A percentile compares a stretch with the other conserved stretches of the same genome.
Conservation (phyloP, 2,113 vertebrate species). For the Coryphaenoides rupestris region DNA sequence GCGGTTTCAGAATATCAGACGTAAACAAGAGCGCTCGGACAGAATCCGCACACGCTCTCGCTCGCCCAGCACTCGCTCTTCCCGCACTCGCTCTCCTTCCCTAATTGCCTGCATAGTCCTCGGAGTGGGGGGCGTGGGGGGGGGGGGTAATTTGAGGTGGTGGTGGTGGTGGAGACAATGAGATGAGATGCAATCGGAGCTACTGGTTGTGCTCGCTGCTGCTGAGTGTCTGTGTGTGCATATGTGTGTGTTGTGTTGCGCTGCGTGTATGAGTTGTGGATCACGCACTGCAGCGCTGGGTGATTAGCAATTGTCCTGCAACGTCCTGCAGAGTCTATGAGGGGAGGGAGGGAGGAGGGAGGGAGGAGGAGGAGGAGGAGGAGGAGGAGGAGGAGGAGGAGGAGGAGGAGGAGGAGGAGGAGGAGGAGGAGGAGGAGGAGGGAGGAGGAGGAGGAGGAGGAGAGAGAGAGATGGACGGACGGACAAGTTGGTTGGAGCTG, state of each 20-base stretch:
- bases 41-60: slow-evolving; percentile 39
- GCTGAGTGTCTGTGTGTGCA: slow-evolving; percentile 59
- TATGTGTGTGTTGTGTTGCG: too few relatives aligned
- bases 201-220: slow-evolving; percentile 61
- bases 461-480: too few relatives aligned
- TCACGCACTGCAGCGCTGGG: too few relatives aligned
- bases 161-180: too few relatives aligned
- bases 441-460: too few relatives aligned
- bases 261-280: too few relatives aligned
- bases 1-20: slow-evolving; percentile 30
- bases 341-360: slow-evolving; percentile 33
- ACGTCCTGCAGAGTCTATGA: slow-evolving; percentile 41
- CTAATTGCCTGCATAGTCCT: slow-evolving; percentile 69
- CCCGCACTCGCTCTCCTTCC: slow-evolving; percentile 16
- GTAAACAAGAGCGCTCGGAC: slow-evolving; percentile 40
- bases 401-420: too few relatives aligned
- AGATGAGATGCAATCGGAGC: slow-evolving; percentile 56
- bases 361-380: slow-evolving; percentile 32
- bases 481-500: too few relatives aligned
- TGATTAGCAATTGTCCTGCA: slow-evolving; percentile 59
- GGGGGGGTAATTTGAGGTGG: slow-evolving; percentile 34
- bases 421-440: too few relatives aligned
- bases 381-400: slow-evolving; percentile 40
- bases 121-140: slow-evolving; percentile 37
- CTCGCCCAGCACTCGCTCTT: slow-evolving; percentile 29